Conservation (phyloP, 2,797 vertebrate species). For the Alauda arvensis region DNA sequence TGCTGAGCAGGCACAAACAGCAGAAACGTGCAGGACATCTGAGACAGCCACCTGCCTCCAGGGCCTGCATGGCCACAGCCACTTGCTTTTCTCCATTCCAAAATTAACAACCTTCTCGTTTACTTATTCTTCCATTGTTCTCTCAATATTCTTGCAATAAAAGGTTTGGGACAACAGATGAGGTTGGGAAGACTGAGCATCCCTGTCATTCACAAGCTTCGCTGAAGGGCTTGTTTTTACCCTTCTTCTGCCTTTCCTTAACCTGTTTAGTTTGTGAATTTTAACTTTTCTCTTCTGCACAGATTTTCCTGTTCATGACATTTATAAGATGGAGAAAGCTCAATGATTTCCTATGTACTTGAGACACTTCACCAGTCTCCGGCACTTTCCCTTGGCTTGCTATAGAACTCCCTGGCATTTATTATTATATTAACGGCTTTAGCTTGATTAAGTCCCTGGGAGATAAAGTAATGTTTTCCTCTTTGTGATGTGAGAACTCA, state of each 20-base stretch:
- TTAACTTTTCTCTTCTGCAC: background rate
- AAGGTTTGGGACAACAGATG: background rate
- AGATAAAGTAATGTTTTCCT: background rate
- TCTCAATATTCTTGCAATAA: background rate
- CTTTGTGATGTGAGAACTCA: background rate
- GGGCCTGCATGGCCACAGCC: background rate
- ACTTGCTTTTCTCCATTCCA: background rate
- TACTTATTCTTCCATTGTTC: background rate
- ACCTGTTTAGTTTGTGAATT: background rate
- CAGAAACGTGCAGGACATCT: background rate
- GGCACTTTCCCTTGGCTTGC: fast-evolving
- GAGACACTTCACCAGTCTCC: background rate
- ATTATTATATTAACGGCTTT: background rate
- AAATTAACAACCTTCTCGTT: fast-evolving
- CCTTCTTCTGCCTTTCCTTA: background rate
- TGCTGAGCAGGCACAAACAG: background rate
- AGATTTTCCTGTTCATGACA: background rate
- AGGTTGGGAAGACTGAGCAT: background rate
- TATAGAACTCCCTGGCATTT: background rate
- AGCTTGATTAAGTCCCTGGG: background rate
- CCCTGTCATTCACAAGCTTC: background rate
- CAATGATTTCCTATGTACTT: background rate
- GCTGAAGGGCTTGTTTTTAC: background rate
- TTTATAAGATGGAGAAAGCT: background rate
- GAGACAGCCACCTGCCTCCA: background rate